These are phyloP conservation scores for Emmelina monodactyla DNA, from an alignment of 2,888 invertebrate species.

Conservation along the genomic window DNA sequence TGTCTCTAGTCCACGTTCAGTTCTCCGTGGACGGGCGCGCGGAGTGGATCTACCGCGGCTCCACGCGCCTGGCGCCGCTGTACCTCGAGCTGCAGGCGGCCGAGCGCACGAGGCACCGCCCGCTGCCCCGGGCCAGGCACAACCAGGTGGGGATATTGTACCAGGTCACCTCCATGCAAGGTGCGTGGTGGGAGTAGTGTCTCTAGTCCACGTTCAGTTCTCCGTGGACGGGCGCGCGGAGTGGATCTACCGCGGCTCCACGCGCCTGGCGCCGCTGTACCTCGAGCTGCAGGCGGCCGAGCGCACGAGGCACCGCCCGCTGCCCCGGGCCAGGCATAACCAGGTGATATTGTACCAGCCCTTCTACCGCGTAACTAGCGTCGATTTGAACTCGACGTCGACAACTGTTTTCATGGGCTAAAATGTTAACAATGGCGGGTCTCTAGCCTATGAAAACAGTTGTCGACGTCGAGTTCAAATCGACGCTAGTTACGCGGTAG, in stretches of 20 bases:
- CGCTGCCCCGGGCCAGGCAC: conserved; percentile 33
- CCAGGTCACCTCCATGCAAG: no score
- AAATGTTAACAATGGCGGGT: no score
- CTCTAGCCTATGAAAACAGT: no score
- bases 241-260: conserved; percentile 96
- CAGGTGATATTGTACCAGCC: no score
- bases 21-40: conserved; percentile 78
- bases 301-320: conserved; percentile 11
- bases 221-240: conserved; percentile 78
- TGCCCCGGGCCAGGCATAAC: conserved; percentile 38
- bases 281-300: conserved; percentile 48
- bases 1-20: conserved; percentile 85
- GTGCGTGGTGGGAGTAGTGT: no score
- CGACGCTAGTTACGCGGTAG: no score
- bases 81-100: conserved; percentile 51
- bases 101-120: conserved; percentile 17
- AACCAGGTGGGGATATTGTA: no score
- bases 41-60: conserved; percentile 97
- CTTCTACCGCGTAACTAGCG: no score
- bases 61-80: conserved; percentile 74
- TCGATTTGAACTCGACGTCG: no score
- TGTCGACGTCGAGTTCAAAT: no score
- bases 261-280: conserved; percentile 70
- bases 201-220: conserved; percentile 86
- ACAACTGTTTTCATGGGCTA: no score